These are phyloP conservation scores for Clanis bilineata DNA, from an alignment of 2,888 invertebrate species.

Conservation along the genomic window DNA sequence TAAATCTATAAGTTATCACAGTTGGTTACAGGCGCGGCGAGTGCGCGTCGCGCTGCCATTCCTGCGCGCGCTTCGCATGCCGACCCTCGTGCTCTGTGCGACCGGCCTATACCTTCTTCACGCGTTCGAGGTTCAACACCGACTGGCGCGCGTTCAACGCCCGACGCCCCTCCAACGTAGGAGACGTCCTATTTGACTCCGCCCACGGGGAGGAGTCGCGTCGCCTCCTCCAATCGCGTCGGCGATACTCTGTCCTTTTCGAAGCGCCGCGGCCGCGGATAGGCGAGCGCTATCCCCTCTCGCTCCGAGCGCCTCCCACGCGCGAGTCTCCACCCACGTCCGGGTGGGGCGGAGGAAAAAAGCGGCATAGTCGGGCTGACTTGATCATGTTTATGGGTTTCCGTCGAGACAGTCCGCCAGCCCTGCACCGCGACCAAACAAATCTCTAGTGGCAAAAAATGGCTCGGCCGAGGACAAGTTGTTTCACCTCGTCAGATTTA, in stretches of 20 bases:
- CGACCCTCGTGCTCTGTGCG: slow-evolving; percentile 50
- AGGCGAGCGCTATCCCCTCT: slow-evolving; percentile 63
- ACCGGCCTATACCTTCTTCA: slow-evolving; percentile 65
- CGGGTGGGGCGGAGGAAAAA: slow-evolving; percentile 69
- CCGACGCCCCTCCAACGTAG: slow-evolving; percentile 77
- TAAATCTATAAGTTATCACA: slow-evolving; percentile 72
- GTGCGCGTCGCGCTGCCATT: slow-evolving; percentile 76
- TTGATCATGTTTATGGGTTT: slow-evolving; percentile 81
- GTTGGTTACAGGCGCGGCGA: slow-evolving; percentile 71
- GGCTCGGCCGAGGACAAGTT: slow-evolving; percentile 74
- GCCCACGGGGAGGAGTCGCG: slow-evolving; percentile 59
- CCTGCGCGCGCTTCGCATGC: slow-evolving; percentile 73
- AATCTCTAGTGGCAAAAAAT: slow-evolving; percentile 81
- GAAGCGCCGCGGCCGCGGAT: slow-evolving; percentile 47
- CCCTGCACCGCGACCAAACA: slow-evolving; percentile 72
- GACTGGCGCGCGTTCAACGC: slow-evolving; percentile 77
- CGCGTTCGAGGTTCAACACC: slow-evolving; percentile 72
- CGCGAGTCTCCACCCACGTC: slow-evolving; percentile 51
- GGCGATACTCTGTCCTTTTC: slow-evolving; percentile 66
- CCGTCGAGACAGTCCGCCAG: slow-evolving; percentile 75
- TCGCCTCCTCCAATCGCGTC: slow-evolving; percentile 55
- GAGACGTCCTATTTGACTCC: slow-evolving; percentile 64
- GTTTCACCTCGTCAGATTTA: slow-evolving; percentile 79
- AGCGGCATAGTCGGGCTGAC: slow-evolving; percentile 73
- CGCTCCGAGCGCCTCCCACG: slow-evolving; percentile 41